Evolutionary conservation across 2,797 vertebrate genomes (phyloP), one percentile per base, ranked within the genome.

Genomic region (Danio aesculapii): DNA sequence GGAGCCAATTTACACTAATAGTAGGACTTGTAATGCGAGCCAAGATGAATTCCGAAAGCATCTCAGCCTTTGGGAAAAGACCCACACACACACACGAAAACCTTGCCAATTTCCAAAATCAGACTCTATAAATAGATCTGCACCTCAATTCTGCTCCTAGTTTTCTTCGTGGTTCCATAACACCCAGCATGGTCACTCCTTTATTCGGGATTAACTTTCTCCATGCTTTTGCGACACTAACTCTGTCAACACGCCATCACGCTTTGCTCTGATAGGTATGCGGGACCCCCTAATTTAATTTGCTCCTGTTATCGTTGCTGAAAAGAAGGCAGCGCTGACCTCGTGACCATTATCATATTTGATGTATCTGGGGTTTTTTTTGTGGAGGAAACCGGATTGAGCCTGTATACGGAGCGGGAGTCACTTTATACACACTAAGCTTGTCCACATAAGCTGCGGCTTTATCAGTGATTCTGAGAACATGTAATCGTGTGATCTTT

Each of bases 401-500:
- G 44, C 74, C 71, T 30, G 77, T 44, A 46, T 19, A 3, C 30
- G 6, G 7, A 19, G 9, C n/a, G 49, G 55, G 30, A n/a, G 70
- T 21, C 59, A 49, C 53, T 17, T 46, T 57, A 67, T 64, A 10
- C 14, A 70, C 39, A 47, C 57, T 71, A 44, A 52, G 47, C 55
- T 41, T 75, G 17, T 69, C 44, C 53, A 66, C 30, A 44, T 71
- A 71, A 80, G 30, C 68, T 61, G 30, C 43, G 17, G 63, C 61
- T 59, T 67, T 53, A 77, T 64, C 16, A 6, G 17, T 44, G 46
- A 44, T 55, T 81, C 58, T 17, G 47, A 52, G 19, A 69, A 50
- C 66, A 61, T 68, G 17, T 53, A 84, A 72, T 53, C 46, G 69
- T 61, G 3, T 70, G 61, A 77, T 84, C 80, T 89, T 79, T 14